A percentile compares a stretch with the other conserved stretches of the same genome.
Evolutionary conservation across 2,797 vertebrate genomes (phyloP).

Genomic region (Alcedo atthis): DNA sequence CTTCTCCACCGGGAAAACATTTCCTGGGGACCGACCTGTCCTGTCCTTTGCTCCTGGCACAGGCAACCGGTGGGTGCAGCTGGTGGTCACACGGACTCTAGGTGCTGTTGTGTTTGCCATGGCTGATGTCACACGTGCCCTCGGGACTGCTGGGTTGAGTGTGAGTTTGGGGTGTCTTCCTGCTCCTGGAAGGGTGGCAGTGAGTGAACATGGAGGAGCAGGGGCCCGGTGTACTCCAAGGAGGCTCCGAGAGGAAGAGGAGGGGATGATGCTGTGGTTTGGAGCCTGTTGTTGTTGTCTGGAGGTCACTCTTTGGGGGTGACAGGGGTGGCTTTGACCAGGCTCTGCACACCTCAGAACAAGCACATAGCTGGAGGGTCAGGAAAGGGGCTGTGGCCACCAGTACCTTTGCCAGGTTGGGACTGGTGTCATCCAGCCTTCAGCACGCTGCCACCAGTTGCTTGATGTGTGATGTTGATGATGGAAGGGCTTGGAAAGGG

Average conservation of each 20-base stretch:
- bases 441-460: not conserved
- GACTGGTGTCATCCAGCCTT: not conserved
- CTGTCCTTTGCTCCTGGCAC: not conserved
- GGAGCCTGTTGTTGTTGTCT: not conserved
- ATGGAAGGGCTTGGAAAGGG: not conserved
- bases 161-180: not conserved
- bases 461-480: not conserved
- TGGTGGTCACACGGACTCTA: rapidly evolving
- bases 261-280: not conserved
- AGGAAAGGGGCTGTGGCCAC: not conserved
- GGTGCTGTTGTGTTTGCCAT: not conserved
- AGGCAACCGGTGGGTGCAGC: rapidly evolving
- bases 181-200: not conserved
- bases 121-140: not conserved
- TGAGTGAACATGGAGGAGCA: rapidly evolving
- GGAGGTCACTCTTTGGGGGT: not conserved
- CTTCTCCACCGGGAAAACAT: not conserved
- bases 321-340: not conserved
- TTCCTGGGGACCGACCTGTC: rapidly evolving
- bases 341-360: not conserved
- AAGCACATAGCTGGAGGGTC: rapidly evolving
- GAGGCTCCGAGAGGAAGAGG: not conserved
- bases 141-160: rapidly evolving
- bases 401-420: rapidly evolving
- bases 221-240: not conserved